phyloP scores from a whole-genome alignment of 2,797 vertebrate genomes.

The Alauda arvensis region DNA sequence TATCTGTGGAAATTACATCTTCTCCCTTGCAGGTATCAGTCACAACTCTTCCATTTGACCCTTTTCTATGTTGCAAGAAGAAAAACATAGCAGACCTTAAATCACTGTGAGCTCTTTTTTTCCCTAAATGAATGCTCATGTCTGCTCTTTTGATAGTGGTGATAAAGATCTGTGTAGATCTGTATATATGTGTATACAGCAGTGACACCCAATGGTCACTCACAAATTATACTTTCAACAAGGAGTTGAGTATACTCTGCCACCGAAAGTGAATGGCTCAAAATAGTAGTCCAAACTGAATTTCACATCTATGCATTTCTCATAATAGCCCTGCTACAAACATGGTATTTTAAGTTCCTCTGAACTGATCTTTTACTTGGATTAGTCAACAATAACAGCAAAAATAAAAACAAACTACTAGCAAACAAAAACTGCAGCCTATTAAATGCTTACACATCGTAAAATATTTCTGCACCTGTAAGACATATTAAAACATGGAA shows the following conservation, averaged over 20 bases:
- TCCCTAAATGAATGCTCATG: neutral
- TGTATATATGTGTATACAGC: neutral
- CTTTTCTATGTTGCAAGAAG: neutral
- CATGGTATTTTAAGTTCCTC: neutral
- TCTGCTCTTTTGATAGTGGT: neutral
- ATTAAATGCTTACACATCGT: neutral
- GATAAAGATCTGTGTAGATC: neutral
- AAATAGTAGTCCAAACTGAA: neutral
- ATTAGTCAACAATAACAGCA: neutral
- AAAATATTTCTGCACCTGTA: neutral
- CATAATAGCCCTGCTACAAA: neutral
- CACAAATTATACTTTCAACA: neutral
- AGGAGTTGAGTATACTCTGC: neutral
- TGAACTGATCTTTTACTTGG: neutral
- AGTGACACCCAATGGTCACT: conserved; percentile 10
- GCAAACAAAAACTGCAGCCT: neutral
- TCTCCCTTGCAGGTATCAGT: neutral
- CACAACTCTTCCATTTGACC: neutral
- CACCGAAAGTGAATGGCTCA: neutral
- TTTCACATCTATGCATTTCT: neutral
- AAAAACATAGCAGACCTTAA: neutral
- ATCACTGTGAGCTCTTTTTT: neutral
- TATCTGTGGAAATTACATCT: neutral
- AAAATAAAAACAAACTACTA: neutral
- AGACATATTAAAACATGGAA: neutral